Evolutionary conservation across 2,888 invertebrate species (phyloP), one percentile per base, ranked within the genome.

Genomic region (Drosophila atripex): DNA sequence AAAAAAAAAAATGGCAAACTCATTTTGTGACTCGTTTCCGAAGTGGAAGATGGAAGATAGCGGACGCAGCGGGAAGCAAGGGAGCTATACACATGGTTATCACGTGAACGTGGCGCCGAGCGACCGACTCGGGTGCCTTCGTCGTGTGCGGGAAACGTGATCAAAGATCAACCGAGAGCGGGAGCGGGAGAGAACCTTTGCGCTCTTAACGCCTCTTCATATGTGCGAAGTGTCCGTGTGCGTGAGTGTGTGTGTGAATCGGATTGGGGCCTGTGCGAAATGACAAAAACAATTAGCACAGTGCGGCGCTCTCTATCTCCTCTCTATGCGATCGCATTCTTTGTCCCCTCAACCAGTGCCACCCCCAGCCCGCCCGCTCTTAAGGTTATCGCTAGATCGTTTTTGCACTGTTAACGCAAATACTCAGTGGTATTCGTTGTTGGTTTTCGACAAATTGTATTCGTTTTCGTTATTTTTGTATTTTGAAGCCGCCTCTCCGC

Each of bases 81-180:
- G 30, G 77, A 75, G 68, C 61, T 55, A 63, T 59, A 77, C 87
- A 88, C 76, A 85, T 87, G 86, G 71, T 69, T 68, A 88, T 87
- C 87, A 87, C 87, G 87, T 87, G 87, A 89, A 88, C 78, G 75
- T 9, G 43, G 43, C 63, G 59, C 53, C 64, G 65, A 49, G 73
- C 68, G 55, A 18, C n/a, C 6, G 53, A 46, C 38, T 64, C 63
- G 63, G 68, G 63, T 64, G 64, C 55, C 60, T 47, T 51, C 73
- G 78, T 86, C 82, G 85, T 86, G 87, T 88, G 87, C 82, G 76
- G 73, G 78, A 89, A 87, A 87, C 87, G 87, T 87, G 87, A 87
- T 87, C 88, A 85, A 87, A 86, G 85, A 79, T 87, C 89, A 78
- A 41, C 23, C 30, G 60, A 72, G 56, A 49, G 12, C 21, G 21